Evolutionary conservation across 2,797 vertebrate genomes (phyloP).

Genomic region (Mormyrus hasselquistii): DNA sequence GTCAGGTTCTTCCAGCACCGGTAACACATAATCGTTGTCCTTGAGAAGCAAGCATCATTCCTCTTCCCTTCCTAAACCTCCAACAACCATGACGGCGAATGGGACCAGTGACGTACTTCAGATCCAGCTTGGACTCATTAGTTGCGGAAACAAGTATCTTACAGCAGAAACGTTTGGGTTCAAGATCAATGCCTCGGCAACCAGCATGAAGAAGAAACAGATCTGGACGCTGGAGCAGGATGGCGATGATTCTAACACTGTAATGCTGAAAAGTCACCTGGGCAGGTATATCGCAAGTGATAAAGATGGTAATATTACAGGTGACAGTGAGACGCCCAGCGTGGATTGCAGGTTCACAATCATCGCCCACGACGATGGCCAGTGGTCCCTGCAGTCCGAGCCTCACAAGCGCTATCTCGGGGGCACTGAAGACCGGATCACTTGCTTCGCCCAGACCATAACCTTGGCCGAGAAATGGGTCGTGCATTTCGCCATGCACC

Average conservation of each 20-base stretch:
- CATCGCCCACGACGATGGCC: constrained; percentile 80
- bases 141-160: constrained; percentile 82
- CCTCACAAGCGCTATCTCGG: constrained; percentile 80
- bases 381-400: constrained; percentile 92
- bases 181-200: constrained; percentile 89
- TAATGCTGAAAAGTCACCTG: constrained; percentile 85
- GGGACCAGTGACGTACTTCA: constrained; percentile 70
- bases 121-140: constrained; percentile 90
- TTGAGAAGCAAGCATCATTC: background rate
- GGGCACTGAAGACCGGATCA: constrained; percentile 84
- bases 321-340: constrained; percentile 73
- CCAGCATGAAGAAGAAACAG: constrained; percentile 95
- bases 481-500: constrained; percentile 90
- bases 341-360: constrained; percentile 82
- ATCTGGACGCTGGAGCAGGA: constrained; percentile 93
- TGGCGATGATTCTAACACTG: constrained; percentile 69
- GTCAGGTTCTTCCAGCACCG: background rate
- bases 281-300: constrained; percentile 91
- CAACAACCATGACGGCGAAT: constrained; percentile 66
- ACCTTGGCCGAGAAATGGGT: constrained; percentile 80
- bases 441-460: constrained; percentile 78
- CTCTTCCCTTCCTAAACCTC: background rate
- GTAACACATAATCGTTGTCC: background rate
- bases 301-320: constrained; percentile 85
- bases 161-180: constrained; percentile 93